These are phyloP conservation scores for Unio pictorum DNA, from an alignment of 2,888 invertebrate genomes.

Conservation along the genomic window DNA sequence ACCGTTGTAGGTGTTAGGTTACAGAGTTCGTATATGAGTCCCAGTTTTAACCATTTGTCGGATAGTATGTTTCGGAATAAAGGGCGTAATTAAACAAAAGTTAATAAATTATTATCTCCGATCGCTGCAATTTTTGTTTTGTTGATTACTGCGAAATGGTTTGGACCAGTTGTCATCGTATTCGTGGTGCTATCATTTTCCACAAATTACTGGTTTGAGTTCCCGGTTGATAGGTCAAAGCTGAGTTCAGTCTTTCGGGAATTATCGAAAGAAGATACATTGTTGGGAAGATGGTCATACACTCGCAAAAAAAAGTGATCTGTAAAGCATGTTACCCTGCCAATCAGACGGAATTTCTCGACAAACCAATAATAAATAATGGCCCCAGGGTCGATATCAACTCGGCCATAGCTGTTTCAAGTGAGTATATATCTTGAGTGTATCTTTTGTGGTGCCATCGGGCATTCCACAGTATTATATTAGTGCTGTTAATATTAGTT, in stretches of 20 bases:
- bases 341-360: conserved; percentile 53
- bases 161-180: conserved; percentile 56
- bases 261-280: conserved; percentile 3
- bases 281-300: conserved; percentile 16
- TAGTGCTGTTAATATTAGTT: conserved; percentile 91
- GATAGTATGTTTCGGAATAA: too few relatives aligned
- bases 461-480: conserved; percentile 92
- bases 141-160: conserved; percentile 46
- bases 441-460: conserved; percentile 84
- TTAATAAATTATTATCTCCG: too few relatives aligned
- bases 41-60: too few relatives aligned
- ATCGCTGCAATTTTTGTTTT: background rate
- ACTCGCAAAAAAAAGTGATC: conserved; percentile 56
- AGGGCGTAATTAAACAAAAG: too few relatives aligned
- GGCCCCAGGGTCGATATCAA: conserved; percentile 46
- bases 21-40: too few relatives aligned
- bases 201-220: conserved; percentile 63
- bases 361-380: conserved; percentile 18
- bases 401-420: too few relatives aligned
- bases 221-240: conserved; percentile 46
- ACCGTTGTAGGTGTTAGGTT: too few relatives aligned
- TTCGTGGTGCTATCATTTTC: conserved; percentile 60
- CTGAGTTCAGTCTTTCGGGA: conserved; percentile 7
- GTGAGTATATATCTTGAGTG: background rate
- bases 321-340: conserved; percentile 63